Conservation (phyloP, 64 coral and sea anemone genomes). For the Stichodactyla helianthus region DNA sequence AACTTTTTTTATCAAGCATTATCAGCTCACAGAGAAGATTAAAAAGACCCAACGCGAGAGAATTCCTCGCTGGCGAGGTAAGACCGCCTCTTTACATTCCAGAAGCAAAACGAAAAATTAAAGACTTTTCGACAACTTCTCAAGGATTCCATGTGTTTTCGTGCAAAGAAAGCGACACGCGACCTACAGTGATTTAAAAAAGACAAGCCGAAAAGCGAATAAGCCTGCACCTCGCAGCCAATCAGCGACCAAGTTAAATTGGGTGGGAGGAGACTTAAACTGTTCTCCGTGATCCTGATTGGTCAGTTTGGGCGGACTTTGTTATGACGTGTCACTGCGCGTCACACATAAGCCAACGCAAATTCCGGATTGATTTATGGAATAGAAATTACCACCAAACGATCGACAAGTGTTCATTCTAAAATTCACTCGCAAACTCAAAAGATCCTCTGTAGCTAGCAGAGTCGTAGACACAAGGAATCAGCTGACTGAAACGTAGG, state of each 20-base stretch:
- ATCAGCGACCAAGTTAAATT: constrained; percentile 9
- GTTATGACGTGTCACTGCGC: constrained; percentile 59
- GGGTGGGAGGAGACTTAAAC: constrained; percentile 29
- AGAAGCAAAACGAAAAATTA: background rate
- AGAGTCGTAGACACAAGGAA: background rate
- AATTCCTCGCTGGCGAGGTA: background rate
- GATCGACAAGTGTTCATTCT: constrained; percentile 28
- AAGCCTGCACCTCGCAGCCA: constrained; percentile 10
- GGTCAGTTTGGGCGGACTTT: constrained; percentile 36
- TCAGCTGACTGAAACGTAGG: constrained; percentile 22
- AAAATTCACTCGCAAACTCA: background rate
- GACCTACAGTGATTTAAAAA: constrained; percentile 56
- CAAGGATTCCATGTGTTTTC: constrained; percentile 40
- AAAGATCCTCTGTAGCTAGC: constrained; percentile 7
- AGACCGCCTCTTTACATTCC: background rate
- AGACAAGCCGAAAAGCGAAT: constrained; percentile 39
- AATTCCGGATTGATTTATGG: constrained; percentile 39
- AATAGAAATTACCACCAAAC: constrained; percentile 62
- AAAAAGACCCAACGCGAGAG: background rate
- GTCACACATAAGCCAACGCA: constrained; percentile 70
- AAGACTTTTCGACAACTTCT: background rate
- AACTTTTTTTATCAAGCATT: constrained; percentile 15
- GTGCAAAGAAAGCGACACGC: constrained; percentile 40
- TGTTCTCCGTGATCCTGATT: constrained; percentile 27
- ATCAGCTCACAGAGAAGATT: background rate